A percentile compares a stretch with the other conserved stretches of the same genome.
Conservation (phyloP, 1,140 invertebrate species). For the Euglossa dilemma region DNA sequence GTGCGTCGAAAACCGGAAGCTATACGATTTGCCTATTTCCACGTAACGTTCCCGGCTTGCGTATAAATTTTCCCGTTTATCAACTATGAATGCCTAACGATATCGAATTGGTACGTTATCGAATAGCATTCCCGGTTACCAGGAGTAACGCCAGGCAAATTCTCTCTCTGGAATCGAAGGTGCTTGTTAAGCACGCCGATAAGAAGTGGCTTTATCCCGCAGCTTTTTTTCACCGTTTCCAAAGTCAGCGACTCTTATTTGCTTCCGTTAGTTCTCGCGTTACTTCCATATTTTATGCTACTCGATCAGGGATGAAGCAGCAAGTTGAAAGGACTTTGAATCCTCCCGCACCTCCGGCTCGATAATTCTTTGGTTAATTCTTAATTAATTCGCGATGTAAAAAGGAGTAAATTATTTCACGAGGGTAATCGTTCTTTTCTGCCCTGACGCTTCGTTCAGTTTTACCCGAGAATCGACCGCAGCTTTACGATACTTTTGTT, state of each 20-base stretch:
- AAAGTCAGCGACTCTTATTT: too few species aligned
- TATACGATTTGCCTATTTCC: conserved; percentile 16
- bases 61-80: conserved; percentile 20
- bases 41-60: neutral
- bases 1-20: neutral
- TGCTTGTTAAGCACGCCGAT: conserved; percentile 1
- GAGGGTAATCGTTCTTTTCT: too few species aligned
- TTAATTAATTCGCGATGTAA: too few species aligned
- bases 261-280: neutral
- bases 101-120: conserved; percentile 20
- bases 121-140: neutral
- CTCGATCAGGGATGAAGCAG: too few species aligned
- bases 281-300: neutral
- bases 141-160: neutral
- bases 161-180: neutral
- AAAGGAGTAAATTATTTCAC: too few species aligned
- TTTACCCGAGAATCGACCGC: too few species aligned
- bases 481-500: too few species aligned
- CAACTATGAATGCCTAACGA: neutral
- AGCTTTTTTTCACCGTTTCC: neutral
- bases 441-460: too few species aligned
- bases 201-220: neutral
- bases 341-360: too few species aligned
- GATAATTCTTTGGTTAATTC: too few species aligned
- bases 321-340: neutral